Evolutionary conservation across 1,140 invertebrate genomes (phyloP).

Genomic region (Pseudomyrmex cubaensis): DNA sequence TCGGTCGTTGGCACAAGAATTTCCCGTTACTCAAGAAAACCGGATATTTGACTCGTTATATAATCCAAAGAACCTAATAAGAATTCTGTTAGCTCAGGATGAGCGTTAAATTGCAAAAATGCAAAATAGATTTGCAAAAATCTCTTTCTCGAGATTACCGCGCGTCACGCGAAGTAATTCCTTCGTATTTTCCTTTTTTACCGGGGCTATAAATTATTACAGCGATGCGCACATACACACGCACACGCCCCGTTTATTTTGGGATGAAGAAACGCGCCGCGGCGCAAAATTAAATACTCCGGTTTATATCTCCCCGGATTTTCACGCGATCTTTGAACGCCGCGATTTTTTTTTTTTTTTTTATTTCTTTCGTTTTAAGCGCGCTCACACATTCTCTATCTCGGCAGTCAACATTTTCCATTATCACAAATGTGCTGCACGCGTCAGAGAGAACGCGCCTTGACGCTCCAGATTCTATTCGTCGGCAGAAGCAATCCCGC

Average conservation of each 20-base stretch:
- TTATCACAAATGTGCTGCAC: conserved; percentile 57
- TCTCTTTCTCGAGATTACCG: no score
- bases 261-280: not conserved
- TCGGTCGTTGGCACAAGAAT: conserved; percentile 51
- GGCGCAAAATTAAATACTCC: not conserved
- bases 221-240: not conserved
- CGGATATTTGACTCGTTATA: not conserved
- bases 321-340: not conserved
- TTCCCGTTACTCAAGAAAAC: not conserved
- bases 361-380: not conserved
- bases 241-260: not conserved
- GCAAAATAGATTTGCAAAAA: no score
- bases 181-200: no score
- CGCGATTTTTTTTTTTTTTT: conserved; percentile 22
- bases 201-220: no score
- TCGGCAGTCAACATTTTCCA: conserved; percentile 27
- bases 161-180: no score
- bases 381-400: not conserved
- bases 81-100: no score
- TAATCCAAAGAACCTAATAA: not conserved
- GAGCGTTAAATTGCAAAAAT: no score
- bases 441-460: conserved; percentile 59
- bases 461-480: conserved; percentile 34
- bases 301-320: not conserved
- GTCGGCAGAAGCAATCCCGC: conserved; percentile 32